Conservation (phyloP, 2,888 invertebrate genomes). For the Diadromus collaris region DNA sequence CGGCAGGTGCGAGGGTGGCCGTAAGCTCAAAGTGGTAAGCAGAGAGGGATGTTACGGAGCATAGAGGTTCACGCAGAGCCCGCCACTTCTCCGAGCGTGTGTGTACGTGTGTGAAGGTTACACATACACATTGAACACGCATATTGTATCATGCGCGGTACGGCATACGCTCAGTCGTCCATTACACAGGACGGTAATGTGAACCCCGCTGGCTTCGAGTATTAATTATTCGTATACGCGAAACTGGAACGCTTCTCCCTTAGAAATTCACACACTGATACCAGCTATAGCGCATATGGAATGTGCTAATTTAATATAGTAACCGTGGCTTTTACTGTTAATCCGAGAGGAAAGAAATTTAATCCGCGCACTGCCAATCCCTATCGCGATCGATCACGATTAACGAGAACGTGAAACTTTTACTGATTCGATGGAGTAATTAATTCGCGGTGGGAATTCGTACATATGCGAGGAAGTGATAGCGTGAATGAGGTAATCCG, state of each 20-base stretch:
- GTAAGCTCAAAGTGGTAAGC: constrained; percentile 40
- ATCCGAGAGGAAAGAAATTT: not conserved
- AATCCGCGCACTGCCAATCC: not conserved
- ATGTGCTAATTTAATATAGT: constrained; percentile 5
- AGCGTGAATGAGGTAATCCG: not conserved
- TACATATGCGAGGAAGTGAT: not conserved
- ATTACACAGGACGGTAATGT: constrained; percentile 45
- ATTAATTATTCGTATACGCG: constrained; percentile 51
- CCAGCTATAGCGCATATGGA: too few species aligned
- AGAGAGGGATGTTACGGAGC: constrained; percentile 26
- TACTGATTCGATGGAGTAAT: constrained; percentile 6
- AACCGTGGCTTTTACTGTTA: too few species aligned
- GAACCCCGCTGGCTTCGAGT: constrained; percentile 45
- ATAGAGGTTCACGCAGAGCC: constrained; percentile 31
- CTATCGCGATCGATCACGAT: not conserved
- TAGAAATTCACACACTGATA: constrained; percentile 26
- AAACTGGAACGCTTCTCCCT: constrained; percentile 30
- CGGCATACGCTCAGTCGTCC: constrained; percentile 30
- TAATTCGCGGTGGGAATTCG: not conserved
- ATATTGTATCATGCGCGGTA: constrained; percentile 12
- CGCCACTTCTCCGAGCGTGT: constrained; percentile 15
- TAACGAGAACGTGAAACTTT: not conserved
- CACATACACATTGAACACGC: not conserved
- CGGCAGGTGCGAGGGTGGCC: constrained; percentile 53
- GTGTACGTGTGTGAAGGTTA: not conserved